Percentiles rank a stretch among this genome's conserved stretches.
Evolutionary conservation across 2,113 vertebrate genomes (phyloP).

Genomic region (Polypterus senegalus): DNA sequence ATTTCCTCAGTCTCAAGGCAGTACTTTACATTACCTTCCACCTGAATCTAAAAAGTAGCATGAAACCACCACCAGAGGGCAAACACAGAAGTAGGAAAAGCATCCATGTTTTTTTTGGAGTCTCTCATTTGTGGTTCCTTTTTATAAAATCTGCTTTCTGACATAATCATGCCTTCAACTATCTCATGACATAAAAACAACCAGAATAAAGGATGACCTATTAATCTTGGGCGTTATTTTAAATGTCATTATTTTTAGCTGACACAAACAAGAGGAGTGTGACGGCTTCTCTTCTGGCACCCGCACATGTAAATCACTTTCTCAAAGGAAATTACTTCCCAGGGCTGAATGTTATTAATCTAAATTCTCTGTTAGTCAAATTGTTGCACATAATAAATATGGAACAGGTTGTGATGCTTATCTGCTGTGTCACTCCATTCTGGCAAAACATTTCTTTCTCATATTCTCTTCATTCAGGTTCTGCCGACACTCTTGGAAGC

Average conservation of each 20-base stretch:
- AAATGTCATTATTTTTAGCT: conserved; percentile 95
- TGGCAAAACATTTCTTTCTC: conserved; percentile 31
- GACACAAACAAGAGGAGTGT: conserved; percentile 64
- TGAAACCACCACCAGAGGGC: too few relatives aligned
- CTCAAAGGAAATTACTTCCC: conserved; percentile 97
- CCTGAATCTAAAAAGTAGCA: too few relatives aligned
- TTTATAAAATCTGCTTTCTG: too few relatives aligned
- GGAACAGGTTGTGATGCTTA: conserved; percentile 70
- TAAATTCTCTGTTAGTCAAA: conserved; percentile 93
- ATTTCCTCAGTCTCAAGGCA: too few relatives aligned
- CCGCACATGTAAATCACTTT: conserved; percentile 90
- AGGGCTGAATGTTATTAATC: conserved; percentile 87
- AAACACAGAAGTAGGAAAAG: too few relatives aligned
- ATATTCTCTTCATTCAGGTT: conserved; percentile 39
- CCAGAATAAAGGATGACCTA: conserved; percentile 54
- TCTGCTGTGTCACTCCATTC: conserved; percentile 56
- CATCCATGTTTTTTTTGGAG: too few relatives aligned
- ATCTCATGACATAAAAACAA: background rate
- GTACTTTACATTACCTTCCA: too few relatives aligned
- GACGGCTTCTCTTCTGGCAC: conserved; percentile 70
- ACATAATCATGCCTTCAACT: background rate
- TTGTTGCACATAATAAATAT: conserved; percentile 89
- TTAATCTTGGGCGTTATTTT: conserved; percentile 93
- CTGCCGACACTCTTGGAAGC: conserved; percentile 44
- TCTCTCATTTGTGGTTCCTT: too few relatives aligned